Base-by-base conservation (phyloP, 2,888 invertebrate species). In the Drosophila kambysellisi region DNA sequence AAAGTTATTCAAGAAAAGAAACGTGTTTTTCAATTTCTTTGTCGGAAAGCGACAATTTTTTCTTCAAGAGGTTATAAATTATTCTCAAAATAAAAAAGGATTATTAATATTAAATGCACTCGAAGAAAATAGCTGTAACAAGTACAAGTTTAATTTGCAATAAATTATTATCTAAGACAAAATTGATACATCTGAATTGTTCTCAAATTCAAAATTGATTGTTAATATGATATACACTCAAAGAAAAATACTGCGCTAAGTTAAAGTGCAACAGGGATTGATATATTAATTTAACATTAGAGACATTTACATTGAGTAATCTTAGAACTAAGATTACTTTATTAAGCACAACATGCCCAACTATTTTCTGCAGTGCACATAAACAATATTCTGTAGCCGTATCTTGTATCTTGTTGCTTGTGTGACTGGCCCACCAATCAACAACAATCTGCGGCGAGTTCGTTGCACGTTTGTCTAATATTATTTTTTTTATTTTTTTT, bases 361-460 rank as follows among this genome's bases (percentile, higher is more conserved):
- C 8, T 15, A 25, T 46, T 46, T 46, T 2, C 15, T 3, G 7
- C 46, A 46, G 46, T 46, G 46, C 4, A 46, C 12, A 46, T 0
- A 46, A 15, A 25, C 46, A 7, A 25, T 46, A 12, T 56, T 30
- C 50, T 57, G 53, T 51, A 53, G 30, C 33, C 46, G 48, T 43
- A 53, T 61, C 63, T 68, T 63, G 77, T 62, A 62, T 63, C 67
- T 76, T 74, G 67, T 74, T 68, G 41, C 57, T 61, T 64, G 52
- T 77, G 66, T 70, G 72, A 50, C 57, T 61, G 66, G 52, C 54
- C 50, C 60, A 50, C 15, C 82, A 82, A 82, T 87, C 84, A 81
- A 81, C 68, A 67, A 52, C 70, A 80, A 75, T 81, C 70, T 75
- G 81, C 64, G 51, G 33, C 73, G 73, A 88, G 84, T 85, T 85